Percentiles rank a stretch among this genome's conserved stretches.
phyloP scores from a whole-genome alignment of 2,113 vertebrate species.

The Tachysurus vachellii region DNA sequence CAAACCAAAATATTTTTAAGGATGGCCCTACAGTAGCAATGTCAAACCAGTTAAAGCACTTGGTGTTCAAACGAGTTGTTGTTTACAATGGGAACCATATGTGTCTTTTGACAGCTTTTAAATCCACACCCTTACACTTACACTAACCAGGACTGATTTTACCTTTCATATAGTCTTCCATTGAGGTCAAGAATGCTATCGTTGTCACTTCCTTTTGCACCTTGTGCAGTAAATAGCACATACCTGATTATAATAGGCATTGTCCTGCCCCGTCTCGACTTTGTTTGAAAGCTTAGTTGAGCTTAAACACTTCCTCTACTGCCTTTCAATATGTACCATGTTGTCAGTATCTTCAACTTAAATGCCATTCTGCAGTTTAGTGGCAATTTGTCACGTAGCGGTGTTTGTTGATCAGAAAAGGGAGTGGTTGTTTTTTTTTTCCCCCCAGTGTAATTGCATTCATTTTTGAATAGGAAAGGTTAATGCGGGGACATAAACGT shows the following conservation, averaged over 20 bases:
- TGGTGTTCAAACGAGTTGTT: conserved; percentile 8
- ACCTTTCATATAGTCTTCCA: neutral
- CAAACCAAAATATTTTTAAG: no score
- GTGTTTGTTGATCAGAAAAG: neutral
- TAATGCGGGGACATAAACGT: conserved; percentile 41
- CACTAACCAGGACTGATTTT: neutral
- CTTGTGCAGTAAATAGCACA: conserved; percentile 26
- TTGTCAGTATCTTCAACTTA: neutral
- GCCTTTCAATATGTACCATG: neutral
- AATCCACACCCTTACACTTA: neutral
- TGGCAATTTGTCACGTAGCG: neutral
- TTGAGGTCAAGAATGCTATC: neutral
- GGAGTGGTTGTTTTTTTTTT: conserved; percentile 25
- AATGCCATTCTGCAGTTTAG: neutral
- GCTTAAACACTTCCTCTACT: neutral
- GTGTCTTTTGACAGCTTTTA: neutral
- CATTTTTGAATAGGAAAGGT: conserved; percentile 34
- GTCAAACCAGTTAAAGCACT: conserved; percentile 5
- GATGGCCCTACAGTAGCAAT: no score
- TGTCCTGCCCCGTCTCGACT: neutral
- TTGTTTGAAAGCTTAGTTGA: conserved; percentile 29
- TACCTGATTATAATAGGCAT: neutral
- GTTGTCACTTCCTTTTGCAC: conserved; percentile 6
- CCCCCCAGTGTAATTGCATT: conserved; percentile 12
- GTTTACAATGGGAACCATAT: neutral